Conservation (phyloP, 2,797 vertebrate genomes). For the Scyliorhinus canicula region DNA sequence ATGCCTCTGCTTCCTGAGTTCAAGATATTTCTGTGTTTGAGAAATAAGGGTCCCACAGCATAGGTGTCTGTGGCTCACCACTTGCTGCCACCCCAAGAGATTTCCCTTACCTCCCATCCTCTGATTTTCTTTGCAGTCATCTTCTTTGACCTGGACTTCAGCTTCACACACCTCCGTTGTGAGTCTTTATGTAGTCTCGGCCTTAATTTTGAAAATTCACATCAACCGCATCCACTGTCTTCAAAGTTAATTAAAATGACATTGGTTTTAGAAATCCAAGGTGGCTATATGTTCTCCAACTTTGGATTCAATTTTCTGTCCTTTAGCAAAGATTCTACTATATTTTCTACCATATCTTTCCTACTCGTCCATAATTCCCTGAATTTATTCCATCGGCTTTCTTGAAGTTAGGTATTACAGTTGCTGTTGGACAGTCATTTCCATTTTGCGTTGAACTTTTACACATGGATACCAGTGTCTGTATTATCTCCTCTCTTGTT, state of each 20-base stretch:
- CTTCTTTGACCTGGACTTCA: not conserved
- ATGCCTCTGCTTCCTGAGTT: no score
- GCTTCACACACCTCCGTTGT: not conserved
- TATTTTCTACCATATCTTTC: not conserved
- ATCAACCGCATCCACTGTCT: not conserved
- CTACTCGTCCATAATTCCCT: not conserved
- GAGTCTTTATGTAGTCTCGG: not conserved
- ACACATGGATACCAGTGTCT: not conserved
- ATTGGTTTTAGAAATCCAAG: not conserved
- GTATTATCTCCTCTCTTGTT: not conserved
- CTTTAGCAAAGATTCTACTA: not conserved
- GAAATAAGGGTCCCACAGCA: no score
- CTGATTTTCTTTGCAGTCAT: not conserved
- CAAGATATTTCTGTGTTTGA: no score
- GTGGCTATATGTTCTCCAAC: not conserved
- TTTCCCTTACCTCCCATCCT: not conserved
- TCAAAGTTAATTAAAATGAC: not conserved
- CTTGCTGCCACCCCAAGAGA: not conserved
- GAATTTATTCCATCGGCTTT: not conserved
- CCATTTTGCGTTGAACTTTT: not conserved
- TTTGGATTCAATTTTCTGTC: not conserved
- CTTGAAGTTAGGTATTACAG: not conserved
- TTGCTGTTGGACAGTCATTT: not conserved
- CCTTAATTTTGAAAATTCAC: not conserved
- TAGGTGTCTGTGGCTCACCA: not conserved